Evolutionary conservation across 2,888 invertebrate genomes (phyloP), one percentile per base, ranked within the genome.

Genomic region (Gymnoscelis rufifasciata): DNA sequence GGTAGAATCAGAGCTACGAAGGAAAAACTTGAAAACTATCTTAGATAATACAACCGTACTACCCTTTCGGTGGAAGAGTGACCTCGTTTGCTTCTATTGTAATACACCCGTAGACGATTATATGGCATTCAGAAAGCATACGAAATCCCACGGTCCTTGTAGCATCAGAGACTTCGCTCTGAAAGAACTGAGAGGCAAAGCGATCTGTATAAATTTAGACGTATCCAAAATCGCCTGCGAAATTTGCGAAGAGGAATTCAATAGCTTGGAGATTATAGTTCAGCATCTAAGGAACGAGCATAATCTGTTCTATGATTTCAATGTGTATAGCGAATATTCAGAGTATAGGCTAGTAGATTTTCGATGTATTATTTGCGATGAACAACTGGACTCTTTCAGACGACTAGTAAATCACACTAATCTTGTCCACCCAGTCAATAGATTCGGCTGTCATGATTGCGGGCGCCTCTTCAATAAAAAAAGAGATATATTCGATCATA

Each of bases 51-150:
- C 84, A 0, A 66, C 81, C 0, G 66, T 87, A 38, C 62, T 84
- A 45, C 86, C 86, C 19, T 86, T 86, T 64, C 83, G 83, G 71
- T 84, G 84, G 86, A 70, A 77, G n/a, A 77, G 76, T 13, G 71
- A 66, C 48, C 82, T 74, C 47, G 59, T 75, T 5, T 87, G 86
- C 56, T 86, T 81, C 62, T 83, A 81, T 66, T 87, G 86, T 59
- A 75, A 75, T 4, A 64, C 73, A 55, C 69, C 59, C 43, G 71
- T 66, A 48, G 52, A 66, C 0, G 72, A 80, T 28, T 80, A 83
- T 45, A 35, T 51, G 1, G 74, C 77, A n/a, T 74, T 86, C 24
- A 76, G 66, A 64, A 76, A 77, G 27, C 86, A 87, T 42, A 83
- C 80, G 0, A 71, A 68, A 56, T 68, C 76, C 0, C 86, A 87